Percentiles rank a stretch among this genome's conserved stretches.
Conservation (phyloP, 2,797 vertebrate genomes). For the Lateolabrax maculatus region DNA sequence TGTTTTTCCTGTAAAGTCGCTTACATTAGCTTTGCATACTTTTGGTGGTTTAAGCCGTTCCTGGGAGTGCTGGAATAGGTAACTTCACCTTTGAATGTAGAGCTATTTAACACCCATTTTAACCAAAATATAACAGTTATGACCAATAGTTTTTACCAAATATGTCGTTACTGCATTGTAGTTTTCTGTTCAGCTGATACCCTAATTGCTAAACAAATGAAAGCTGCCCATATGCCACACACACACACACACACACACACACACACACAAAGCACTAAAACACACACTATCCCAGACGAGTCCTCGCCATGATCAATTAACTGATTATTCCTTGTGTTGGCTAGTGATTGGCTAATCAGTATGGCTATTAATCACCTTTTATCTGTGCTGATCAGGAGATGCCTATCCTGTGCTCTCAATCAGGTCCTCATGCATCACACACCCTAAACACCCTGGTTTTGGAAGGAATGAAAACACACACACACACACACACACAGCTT, state of each 20-base stretch:
- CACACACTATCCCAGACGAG: conserved; percentile 29
- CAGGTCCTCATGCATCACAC: conserved; percentile 49
- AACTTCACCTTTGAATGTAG: too few relatives aligned
- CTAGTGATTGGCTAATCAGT: conserved; percentile 81
- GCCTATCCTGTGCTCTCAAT: conserved; percentile 75
- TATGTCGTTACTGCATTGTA: background rate
- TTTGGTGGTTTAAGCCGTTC: too few relatives aligned
- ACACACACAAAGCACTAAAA: conserved; percentile 20
- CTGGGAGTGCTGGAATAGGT: too few relatives aligned
- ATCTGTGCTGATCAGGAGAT: conserved; percentile 79
- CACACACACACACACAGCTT: background rate
- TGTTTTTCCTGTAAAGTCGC: too few relatives aligned
- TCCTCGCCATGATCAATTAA: conserved; percentile 80
- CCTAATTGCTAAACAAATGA: conserved; percentile 21
- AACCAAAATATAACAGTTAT: too few relatives aligned
- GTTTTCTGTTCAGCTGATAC: background rate
- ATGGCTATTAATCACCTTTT: conserved; percentile 83
- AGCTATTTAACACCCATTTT: too few relatives aligned
- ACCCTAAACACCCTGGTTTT: conserved; percentile 9
- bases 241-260: conserved; percentile 31
- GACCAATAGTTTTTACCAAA: too few relatives aligned
- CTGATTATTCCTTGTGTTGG: conserved; percentile 80
- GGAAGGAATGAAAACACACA: background rate
- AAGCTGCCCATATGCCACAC: background rate
- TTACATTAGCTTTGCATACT: too few relatives aligned